Evolutionary conservation across 2,888 invertebrate species (phyloP).

Genomic region (Camponotus fellah): DNA sequence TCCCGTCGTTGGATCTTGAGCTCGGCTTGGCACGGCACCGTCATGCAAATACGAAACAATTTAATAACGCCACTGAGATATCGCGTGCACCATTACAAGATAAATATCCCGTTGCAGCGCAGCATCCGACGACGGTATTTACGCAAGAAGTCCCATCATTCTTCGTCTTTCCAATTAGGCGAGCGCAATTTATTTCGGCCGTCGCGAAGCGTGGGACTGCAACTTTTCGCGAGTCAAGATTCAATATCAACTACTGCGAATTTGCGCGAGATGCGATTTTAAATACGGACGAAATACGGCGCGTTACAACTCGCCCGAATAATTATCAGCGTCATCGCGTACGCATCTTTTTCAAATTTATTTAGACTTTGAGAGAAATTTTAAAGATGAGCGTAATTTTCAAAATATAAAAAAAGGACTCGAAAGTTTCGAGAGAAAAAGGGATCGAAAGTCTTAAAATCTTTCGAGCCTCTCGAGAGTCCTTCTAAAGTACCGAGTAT

Average conservation of each 20-base stretch:
- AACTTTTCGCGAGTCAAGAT: conserved; percentile 3
- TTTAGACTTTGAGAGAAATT: background rate
- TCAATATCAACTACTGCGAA: background rate
- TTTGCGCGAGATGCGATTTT: background rate
- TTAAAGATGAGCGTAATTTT: background rate
- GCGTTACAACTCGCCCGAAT: background rate
- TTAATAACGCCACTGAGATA: conserved; percentile 53
- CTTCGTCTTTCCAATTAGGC: conserved; percentile 44
- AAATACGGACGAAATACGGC: background rate
- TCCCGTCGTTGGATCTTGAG: conserved; percentile 61
- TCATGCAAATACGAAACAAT: conserved; percentile 58
- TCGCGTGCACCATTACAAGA: conserved; percentile 53
- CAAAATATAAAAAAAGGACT: background rate
- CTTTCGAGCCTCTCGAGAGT: background rate
- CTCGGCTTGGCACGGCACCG: conserved; percentile 46
- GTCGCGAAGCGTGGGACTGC: background rate
- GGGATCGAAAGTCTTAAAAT: background rate
- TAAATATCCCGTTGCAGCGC: conserved; percentile 47
- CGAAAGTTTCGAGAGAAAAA: background rate
- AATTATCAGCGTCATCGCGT: background rate
- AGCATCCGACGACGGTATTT: conserved; percentile 44
- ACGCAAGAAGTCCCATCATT: conserved; percentile 42
- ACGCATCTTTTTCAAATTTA: background rate
- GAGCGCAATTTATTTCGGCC: conserved; percentile 30
- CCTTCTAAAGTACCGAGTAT: background rate